Percentiles rank a stretch among this genome's conserved stretches.
Evolutionary conservation across 2,888 invertebrate species (phyloP).

Genomic region (Deilephila elpenor): DNA sequence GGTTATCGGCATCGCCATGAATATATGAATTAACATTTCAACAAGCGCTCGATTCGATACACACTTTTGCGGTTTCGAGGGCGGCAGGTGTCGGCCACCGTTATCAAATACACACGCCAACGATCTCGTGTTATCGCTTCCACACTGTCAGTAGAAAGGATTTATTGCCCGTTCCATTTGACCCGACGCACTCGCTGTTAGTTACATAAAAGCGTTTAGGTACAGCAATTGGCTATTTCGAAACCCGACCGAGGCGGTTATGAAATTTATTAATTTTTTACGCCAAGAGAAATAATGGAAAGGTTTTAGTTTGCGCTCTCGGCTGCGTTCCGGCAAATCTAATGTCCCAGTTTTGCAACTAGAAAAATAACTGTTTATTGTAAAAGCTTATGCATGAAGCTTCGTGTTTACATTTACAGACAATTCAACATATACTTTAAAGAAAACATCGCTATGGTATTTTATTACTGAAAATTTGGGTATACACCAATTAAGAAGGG

Average conservation of each 20-base stretch:
- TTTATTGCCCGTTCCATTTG: conserved; percentile 67
- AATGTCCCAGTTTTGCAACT: neutral
- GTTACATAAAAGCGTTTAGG: conserved; percentile 55
- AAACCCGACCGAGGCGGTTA: conserved; percentile 50
- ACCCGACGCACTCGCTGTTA: conserved; percentile 52
- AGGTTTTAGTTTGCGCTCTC: neutral
- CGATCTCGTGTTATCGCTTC: conserved; percentile 68
- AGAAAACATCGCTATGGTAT: too few species aligned
- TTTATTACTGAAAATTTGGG: too few species aligned
- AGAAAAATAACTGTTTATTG: conserved; percentile 5
- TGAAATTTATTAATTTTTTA: conserved; percentile 50
- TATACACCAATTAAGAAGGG: too few species aligned
- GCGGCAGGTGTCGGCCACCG: conserved; percentile 63
- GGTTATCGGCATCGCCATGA: neutral
- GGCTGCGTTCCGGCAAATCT: neutral
- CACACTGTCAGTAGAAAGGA: conserved; percentile 65
- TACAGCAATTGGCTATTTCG: conserved; percentile 54
- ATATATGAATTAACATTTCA: conserved; percentile 6
- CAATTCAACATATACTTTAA: too few species aligned
- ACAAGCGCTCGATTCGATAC: conserved; percentile 18
- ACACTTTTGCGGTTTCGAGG: conserved; percentile 46
- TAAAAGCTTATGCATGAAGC: neutral
- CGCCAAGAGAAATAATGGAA: conserved; percentile 40
- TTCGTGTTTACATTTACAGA: too few species aligned
- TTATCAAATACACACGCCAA: conserved; percentile 70